phyloP scores from a whole-genome alignment of 2,888 invertebrate species.

The Ectemnius continuus region DNA sequence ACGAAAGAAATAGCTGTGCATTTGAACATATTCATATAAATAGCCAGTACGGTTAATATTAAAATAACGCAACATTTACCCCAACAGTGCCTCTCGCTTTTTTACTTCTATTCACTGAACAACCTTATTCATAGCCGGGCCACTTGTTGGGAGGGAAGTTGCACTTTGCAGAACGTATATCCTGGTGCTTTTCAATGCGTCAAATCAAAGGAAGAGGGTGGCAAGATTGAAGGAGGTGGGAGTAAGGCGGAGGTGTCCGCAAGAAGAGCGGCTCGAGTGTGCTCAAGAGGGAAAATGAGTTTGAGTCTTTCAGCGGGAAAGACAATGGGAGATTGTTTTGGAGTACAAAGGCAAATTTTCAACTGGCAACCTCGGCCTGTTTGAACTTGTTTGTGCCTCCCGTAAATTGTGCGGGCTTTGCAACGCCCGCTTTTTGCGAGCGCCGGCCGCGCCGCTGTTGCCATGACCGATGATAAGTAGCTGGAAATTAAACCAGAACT shows the following conservation, averaged over 20 bases:
- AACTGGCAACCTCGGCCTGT: conserved; percentile 34
- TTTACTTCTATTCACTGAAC: too few relatives aligned
- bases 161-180: too few relatives aligned
- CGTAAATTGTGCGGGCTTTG: conserved; percentile 14
- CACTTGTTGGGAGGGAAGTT: too few relatives aligned
- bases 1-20: too few relatives aligned
- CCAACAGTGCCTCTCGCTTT: too few relatives aligned
- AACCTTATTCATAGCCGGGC: too few relatives aligned
- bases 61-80: too few relatives aligned
- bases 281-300: conserved; percentile 30
- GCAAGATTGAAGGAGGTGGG: background rate
- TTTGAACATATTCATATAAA: too few relatives aligned
- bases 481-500: background rate
- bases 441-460: too few relatives aligned
- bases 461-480: background rate
- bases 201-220: background rate
- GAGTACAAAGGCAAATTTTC: conserved; percentile 34
- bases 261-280: background rate
- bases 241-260: background rate
- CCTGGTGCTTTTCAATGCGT: background rate
- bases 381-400: background rate
- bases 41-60: too few relatives aligned
- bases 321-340: conserved; percentile 35
- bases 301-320: conserved; percentile 37
- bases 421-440: too few relatives aligned